Evolutionary conservation across 1,140 invertebrate genomes (phyloP).

Genomic region (Drosophila lini): DNA sequence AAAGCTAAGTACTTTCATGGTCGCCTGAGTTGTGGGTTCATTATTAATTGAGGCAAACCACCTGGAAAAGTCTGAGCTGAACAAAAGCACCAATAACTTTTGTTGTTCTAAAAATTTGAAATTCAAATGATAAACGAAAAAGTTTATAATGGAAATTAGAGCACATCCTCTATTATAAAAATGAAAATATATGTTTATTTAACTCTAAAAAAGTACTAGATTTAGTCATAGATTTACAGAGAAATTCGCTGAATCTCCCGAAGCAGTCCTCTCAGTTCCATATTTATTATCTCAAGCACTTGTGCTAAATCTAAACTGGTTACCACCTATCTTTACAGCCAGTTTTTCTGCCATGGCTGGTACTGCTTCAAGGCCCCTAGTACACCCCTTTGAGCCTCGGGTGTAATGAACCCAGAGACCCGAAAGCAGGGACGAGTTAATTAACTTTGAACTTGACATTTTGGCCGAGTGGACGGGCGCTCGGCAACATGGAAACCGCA

Average conservation of each 20-base stretch:
- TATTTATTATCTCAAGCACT: neutral
- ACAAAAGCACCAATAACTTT: neutral
- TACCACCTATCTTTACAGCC: neutral
- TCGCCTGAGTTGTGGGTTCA: neutral
- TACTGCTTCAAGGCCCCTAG: neutral
- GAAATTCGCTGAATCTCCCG: neutral
- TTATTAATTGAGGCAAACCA: constrained; percentile 1
- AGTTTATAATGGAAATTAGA: neutral
- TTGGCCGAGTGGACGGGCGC: constrained; percentile 31
- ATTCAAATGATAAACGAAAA: neutral
- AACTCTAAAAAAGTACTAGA: neutral
- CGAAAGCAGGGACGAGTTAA: constrained; percentile 48
- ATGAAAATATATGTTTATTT: neutral
- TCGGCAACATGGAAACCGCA: constrained; percentile 60
- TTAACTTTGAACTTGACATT: constrained; percentile 81
- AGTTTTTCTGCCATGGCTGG: neutral
- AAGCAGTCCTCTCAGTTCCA: neutral
- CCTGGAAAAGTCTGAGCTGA: neutral
- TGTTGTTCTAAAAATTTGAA: neutral
- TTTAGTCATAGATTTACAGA: neutral
- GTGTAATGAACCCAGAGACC: constrained; percentile 29
- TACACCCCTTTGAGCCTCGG: constrained; percentile 16
- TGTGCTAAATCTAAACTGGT: neutral
- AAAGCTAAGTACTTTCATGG: neutral
- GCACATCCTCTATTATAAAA: neutral